Conservation (phyloP, 37 sponge, comb jelly and placozoan genomes). For the Ephydatia muelleri region DNA sequence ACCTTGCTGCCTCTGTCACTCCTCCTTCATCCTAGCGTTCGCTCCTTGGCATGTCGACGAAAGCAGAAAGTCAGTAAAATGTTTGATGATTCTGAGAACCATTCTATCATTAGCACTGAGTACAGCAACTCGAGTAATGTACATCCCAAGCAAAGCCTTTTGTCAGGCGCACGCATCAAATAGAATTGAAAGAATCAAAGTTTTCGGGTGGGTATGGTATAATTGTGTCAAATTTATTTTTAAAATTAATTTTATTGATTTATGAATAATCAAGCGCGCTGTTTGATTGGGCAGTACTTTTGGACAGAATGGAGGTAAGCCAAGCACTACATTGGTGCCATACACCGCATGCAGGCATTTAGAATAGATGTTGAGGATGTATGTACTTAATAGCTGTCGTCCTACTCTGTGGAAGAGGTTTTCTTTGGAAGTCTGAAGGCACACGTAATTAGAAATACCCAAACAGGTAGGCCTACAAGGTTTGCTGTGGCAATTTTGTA, state of each 20-base stretch:
- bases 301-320: neutral
- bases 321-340: too few species aligned
- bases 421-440: neutral
- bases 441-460: neutral
- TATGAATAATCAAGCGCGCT: too few species aligned
- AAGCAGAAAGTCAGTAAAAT: neutral
- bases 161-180: neutral
- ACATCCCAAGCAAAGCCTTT: neutral
- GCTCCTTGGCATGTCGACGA: neutral
- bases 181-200: neutral
- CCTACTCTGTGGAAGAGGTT: neutral
- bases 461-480: neutral
- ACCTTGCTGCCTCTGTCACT: neutral
- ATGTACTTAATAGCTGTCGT: neutral
- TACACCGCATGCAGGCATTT: too few species aligned
- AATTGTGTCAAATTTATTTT: too few species aligned
- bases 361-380: neutral
- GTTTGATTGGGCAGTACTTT: too few species aligned
- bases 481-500: too few species aligned
- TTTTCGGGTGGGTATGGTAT: too few species aligned
- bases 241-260: too few species aligned
- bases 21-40: neutral
- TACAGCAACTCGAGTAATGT: neutral
- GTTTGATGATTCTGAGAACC: neutral
- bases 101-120: neutral